Evolutionary conservation across 2,113 vertebrate genomes (phyloP).

Genomic region (Odobenus rosmarus): DNA sequence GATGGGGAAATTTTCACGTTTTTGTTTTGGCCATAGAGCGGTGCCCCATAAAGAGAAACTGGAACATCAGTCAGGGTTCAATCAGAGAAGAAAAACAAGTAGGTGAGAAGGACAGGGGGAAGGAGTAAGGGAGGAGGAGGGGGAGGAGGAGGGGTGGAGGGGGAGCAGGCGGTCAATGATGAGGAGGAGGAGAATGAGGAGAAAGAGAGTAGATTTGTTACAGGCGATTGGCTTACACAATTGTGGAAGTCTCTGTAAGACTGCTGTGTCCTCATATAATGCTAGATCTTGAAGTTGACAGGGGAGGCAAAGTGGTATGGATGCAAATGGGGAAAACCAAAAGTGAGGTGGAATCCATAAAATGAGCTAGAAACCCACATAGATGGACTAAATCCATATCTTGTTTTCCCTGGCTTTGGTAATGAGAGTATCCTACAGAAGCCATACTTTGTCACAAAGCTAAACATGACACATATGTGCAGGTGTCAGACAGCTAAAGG

Average conservation of each 20-base stretch:
- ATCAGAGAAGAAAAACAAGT: neutral
- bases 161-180: neutral
- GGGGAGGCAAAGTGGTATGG: neutral
- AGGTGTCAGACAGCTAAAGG: neutral
- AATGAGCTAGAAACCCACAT: neutral
- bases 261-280: neutral
- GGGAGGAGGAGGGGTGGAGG: accelerated
- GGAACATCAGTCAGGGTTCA: neutral
- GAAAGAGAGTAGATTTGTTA: neutral
- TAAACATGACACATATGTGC: neutral
- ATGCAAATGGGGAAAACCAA: neutral
- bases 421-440: neutral
- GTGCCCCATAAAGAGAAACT: neutral
- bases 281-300: neutral
- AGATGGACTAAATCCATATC: neutral
- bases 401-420: neutral
- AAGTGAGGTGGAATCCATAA: neutral
- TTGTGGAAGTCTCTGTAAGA: neutral
- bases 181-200: neutral
- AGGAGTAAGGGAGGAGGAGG: too few species aligned
- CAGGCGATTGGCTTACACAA: neutral
- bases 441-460: neutral
- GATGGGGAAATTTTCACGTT: neutral
- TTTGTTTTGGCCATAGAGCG: neutral
- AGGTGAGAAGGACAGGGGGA: neutral